Conservation (phyloP, 2,113 vertebrate species). For the Bombycilla garrulus region DNA sequence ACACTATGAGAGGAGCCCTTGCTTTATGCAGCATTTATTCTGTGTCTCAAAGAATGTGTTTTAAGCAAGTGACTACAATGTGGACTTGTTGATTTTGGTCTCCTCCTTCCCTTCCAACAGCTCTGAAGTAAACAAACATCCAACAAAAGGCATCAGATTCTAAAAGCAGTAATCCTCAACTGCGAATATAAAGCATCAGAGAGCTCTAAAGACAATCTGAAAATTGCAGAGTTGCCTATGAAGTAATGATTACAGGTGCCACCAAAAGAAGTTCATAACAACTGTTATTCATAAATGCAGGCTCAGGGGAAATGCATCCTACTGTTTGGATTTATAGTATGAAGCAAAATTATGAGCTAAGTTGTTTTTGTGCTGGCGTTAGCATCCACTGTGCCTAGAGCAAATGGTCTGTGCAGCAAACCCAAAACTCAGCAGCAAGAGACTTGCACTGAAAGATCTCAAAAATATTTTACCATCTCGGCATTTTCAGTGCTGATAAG, state of each 20-base stretch:
- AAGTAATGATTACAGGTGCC: not conserved
- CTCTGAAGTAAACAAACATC: not conserved
- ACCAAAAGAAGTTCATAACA: not conserved
- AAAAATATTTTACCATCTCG: not conserved
- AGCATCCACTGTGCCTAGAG: not conserved
- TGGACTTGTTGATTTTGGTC: not conserved
- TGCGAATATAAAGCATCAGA: not conserved
- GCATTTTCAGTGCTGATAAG: not conserved
- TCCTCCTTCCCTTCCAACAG: not conserved
- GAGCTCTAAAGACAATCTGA: not conserved
- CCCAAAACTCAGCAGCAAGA: not conserved
- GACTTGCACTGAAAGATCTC: not conserved
- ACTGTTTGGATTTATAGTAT: not conserved
- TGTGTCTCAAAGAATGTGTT: not conserved
- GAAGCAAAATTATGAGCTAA: not conserved
- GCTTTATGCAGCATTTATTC: not conserved
- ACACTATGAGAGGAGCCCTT: rapidly evolving
- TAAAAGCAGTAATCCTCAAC: not conserved
- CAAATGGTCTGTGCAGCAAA: not conserved
- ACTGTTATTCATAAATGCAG: not conserved
- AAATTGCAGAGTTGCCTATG: not conserved
- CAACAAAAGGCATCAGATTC: not conserved
- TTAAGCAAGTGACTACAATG: not conserved
- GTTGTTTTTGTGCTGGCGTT: not conserved
- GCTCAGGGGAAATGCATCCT: not conserved